Base-by-base conservation (phyloP, 2,797 vertebrate genomes). In the Eidolon dupreanum region DNA sequence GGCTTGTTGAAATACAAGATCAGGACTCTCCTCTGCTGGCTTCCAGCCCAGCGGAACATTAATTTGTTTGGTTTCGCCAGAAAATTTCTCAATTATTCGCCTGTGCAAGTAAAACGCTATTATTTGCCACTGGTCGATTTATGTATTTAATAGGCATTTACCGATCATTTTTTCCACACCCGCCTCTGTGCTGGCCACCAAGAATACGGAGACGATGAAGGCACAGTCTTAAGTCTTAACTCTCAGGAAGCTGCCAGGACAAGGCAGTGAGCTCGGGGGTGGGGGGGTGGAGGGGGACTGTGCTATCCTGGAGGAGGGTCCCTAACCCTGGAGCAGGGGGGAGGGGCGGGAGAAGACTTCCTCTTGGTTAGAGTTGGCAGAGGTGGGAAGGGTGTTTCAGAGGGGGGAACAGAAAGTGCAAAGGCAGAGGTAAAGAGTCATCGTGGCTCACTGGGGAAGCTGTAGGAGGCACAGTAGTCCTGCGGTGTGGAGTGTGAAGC, bases 21-120 rank as follows among this genome's bases (percentile, higher is more conserved):
- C 28, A 24, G 89, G 20, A 1, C 17, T n/a, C 28, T 43, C 46
- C 63, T 81, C 24, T 10, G 17, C 59, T 26, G 1, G 55, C 51
- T 24, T 91, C n/a, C 20, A 51, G 90, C 33, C 59, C 43, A 0
- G 68, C 84, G 59, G 86, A 61, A 74, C 85, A 71, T 89, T 73
- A 73, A 71, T 92, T 53, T 46, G 31, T 2, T 59, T 15, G 55
- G 6, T 51, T 74, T 70, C 38, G 81, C 71, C 79, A 59, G 66
- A 13, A 0, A 8, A 11, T 63, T 63, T 33, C 59, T 87, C 41
- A 19, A 6, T 3, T 22, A 8, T 41, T 79, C 71, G 36, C 6
- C 12, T 20, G 71, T 46, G 19, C 8, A 68, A 59, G 49, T 2
- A 11, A 57, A 71, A 12, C 51, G 3, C 8, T 10, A 28, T 4